Conservation (phyloP, 2,888 invertebrate genomes). For the Monoplex corrugatus region DNA sequence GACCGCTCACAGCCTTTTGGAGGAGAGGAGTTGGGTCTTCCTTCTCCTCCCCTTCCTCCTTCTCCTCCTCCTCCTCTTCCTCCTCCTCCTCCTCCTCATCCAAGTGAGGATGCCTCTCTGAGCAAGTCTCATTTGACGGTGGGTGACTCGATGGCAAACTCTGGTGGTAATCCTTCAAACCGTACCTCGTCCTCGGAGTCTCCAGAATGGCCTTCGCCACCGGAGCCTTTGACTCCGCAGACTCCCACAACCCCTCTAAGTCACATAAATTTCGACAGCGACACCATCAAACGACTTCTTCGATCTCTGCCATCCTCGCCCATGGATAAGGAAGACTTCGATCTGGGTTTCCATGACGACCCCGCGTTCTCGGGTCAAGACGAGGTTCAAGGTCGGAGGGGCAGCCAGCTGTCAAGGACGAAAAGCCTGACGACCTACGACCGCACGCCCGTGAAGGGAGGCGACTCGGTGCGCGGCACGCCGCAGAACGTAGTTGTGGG, state of each 20-base stretch:
- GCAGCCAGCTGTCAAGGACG: slow-evolving; percentile 58
- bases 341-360: slow-evolving; percentile 74
- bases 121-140: slow-evolving; percentile 55
- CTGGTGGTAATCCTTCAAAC: slow-evolving; percentile 39
- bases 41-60: not conserved
- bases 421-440: slow-evolving; percentile 65
- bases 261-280: slow-evolving; percentile 86
- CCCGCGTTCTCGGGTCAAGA: not conserved
- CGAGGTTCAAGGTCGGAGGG: slow-evolving; percentile 45
- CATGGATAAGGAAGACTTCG: slow-evolving; percentile 61
- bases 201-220: slow-evolving; percentile 80
- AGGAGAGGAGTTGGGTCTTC: not conserved
- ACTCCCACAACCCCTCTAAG: slow-evolving; percentile 72
- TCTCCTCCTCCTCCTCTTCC: slow-evolving; percentile 38
- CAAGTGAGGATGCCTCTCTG: not conserved
- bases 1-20: not conserved
- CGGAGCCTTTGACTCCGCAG: slow-evolving; percentile 75
- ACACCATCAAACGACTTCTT: slow-evolving; percentile 94
- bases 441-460: slow-evolving; percentile 45
- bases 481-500: slow-evolving; percentile 1
- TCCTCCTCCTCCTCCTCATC: slow-evolving; percentile 36
- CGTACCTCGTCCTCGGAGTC: slow-evolving; percentile 81
- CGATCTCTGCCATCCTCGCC: slow-evolving; percentile 90
- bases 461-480: slow-evolving; percentile 39
- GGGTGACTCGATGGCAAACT: slow-evolving; percentile 47